Evolutionary conservation across 2,113 vertebrate genomes (phyloP), one percentile per base, ranked within the genome.

Genomic region (Greenwoodochromis staneri): DNA sequence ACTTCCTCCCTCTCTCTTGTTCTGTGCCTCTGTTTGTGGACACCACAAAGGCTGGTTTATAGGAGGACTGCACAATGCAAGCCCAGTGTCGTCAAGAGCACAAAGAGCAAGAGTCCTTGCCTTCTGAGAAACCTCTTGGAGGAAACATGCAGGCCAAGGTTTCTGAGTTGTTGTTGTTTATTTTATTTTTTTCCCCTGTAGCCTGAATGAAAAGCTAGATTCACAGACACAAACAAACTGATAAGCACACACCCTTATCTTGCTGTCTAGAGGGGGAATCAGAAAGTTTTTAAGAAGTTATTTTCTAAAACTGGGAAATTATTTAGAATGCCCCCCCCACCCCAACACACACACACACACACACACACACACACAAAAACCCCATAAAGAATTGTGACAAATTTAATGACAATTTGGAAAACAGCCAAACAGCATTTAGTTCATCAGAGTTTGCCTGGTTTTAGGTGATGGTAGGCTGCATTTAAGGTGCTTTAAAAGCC

Each of bases 21-120:
- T 73, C 87, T 51, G 82, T 80, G 87, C 53, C 29, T 80, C 47
- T 92, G 91, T 93, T 93, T 93, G 90, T 86, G 83, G 76, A 94
- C 92, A 71, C 73, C 89, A 95, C 94, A 92, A 95, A 94, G 92
- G 91, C 90, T 69, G 86, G 87, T 94, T 94, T 94, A 88, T 87
- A 87, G 88, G 80, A 88, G 83, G 89, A 84, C 38, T 63, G 93
- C 92, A 93, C 92, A 93, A 94, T 88, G 91, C 91, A 69, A 89
- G 80, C 84, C 87, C 83, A 92, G 92, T 91, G 93, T 93, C 91
- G 85, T 91, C 61, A 87, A 84, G 88, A 90, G 85, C 69, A 87
- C 90, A 93, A 91, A 93, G 92, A 87, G 87, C 84, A 88, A 85
- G 36, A 91, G 87, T 71, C 76, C 19, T 5, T 84, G 88, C 69